Base-by-base conservation (phyloP, 1,140 invertebrate genomes). In the Bombus vancouverensis region DNA sequence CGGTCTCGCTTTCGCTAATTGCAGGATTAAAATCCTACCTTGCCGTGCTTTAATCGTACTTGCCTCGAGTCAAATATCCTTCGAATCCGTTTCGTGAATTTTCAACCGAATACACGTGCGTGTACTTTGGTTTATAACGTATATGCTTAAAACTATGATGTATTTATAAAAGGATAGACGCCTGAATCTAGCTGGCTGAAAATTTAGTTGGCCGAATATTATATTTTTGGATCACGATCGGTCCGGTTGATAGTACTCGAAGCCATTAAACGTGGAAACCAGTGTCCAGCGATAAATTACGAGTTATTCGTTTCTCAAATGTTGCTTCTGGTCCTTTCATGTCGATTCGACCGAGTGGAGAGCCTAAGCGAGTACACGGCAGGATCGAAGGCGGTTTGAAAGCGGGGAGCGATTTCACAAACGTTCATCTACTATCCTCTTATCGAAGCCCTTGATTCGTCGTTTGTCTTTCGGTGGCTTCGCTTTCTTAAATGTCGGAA, bases 301-400 rank as follows among this genome's bases (percentile, higher is more conserved):
- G 68, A 71, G 68, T 76, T 73, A 78, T 81, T 86, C 88, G 88
- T 68, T 73, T 34, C 32, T 22, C 66, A 70, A 88, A 75, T 72
- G 83, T 86, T 70, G 74, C 77, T 59, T n/a, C 65, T 65, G 86
- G 74, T 89, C 75, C 75, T 44, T 71, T 82, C 88, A 39, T 2
- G 84, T 78, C 59, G 73, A 66, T 77, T 68, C 77, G 32, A 72
- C 53, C 66, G 44, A 47, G 47, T 28, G 59, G 59, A 82, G 73
- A 77, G 73, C 18, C 66, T 39, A 65, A 68, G 53, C 28, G 65
- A 42, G 37, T 77, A 79, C 32, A 79, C 37, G 42, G 34, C 28
- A 37, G 37, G n/a, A 85, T 81, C 77, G 88, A 87, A 79, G 87
- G 53, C 88, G 39, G 34, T 87, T 89, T 87, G 47, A 89, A 87